These are phyloP conservation scores for Lindbergichthys nudifrons DNA, from an alignment of 2,797 vertebrate genomes.

Conservation along the genomic window DNA sequence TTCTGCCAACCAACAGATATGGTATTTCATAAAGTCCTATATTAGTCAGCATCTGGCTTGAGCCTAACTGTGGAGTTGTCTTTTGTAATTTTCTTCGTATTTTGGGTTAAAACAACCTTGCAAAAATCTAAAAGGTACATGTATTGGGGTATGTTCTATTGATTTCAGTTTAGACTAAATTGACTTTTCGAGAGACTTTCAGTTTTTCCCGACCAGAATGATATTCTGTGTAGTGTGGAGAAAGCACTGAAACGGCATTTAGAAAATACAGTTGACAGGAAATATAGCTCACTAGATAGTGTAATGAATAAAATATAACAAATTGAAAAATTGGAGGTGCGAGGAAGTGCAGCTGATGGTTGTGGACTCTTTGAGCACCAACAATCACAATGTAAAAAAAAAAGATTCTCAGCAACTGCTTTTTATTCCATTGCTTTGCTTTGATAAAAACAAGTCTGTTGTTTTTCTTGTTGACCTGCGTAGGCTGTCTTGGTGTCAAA, in stretches of 20 bases:
- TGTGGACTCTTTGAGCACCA: not conserved
- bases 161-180: not conserved
- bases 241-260: not conserved
- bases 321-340: not conserved
- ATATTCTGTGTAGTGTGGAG: too few relatives aligned
- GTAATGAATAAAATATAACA: not conserved
- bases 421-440: not conserved
- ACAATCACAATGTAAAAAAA: not conserved
- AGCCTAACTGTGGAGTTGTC: not conserved
- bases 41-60: not conserved
- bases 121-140: not conserved
- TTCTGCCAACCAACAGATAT: not conserved
- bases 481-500: conserved; percentile 50
- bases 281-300: not conserved
- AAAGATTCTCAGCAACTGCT: not conserved
- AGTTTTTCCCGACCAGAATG: too few relatives aligned
- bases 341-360: not conserved
- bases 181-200: not conserved
- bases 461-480: conserved; percentile 55
- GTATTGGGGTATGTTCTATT: not conserved
- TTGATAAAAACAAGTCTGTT: conserved; percentile 27
- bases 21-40: not conserved
- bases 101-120: not conserved
- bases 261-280: not conserved
- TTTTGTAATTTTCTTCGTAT: not conserved